Percentiles rank a stretch among this genome's conserved stretches.
Conservation (phyloP, 1,140 invertebrate species). For the Orius laevigatus region DNA sequence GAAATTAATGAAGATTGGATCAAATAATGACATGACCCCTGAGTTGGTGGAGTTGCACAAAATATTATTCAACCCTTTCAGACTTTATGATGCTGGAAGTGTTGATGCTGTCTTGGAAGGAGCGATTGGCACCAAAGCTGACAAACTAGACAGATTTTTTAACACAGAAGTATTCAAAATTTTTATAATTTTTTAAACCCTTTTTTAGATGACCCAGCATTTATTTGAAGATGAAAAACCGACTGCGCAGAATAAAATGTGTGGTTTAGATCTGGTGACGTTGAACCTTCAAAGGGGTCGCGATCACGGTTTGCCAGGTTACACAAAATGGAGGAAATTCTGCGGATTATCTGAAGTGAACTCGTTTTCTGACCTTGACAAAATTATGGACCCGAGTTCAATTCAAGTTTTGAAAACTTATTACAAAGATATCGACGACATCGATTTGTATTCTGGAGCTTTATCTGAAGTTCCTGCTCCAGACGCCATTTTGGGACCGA, state of each 20-base stretch:
- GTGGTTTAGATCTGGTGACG: conserved; percentile 68
- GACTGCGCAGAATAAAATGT: conserved; percentile 25
- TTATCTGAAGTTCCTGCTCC: conserved; percentile 53
- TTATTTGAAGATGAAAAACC: conserved; percentile 42
- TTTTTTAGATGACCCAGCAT: conserved; percentile 41
- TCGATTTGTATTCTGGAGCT: conserved; percentile 75
- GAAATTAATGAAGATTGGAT: conserved; percentile 37
- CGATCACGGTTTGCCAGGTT: conserved; percentile 73
- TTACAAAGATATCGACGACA: conserved; percentile 61
- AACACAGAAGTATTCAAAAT: conserved; percentile 37
- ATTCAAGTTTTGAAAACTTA: conserved; percentile 42
- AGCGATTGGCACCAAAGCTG: conserved; percentile 45
- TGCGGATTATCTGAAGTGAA: conserved; percentile 49
- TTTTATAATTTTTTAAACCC: neutral
- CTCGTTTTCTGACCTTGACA: conserved; percentile 56
- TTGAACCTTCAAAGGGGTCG: conserved; percentile 74
- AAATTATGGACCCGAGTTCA: conserved; percentile 40
- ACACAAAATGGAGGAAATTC: conserved; percentile 54
- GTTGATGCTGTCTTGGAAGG: conserved; percentile 42
- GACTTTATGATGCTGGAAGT: conserved; percentile 41
- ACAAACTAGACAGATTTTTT: conserved; percentile 49
- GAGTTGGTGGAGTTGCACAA: conserved; percentile 52
- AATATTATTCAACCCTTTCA: conserved; percentile 70
- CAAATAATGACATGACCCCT: conserved; percentile 37
- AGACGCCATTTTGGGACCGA: conserved; percentile 61